Evolutionary conservation across 2,797 vertebrate species (phyloP).

Genomic region (Scomberomorus guttatus): DNA sequence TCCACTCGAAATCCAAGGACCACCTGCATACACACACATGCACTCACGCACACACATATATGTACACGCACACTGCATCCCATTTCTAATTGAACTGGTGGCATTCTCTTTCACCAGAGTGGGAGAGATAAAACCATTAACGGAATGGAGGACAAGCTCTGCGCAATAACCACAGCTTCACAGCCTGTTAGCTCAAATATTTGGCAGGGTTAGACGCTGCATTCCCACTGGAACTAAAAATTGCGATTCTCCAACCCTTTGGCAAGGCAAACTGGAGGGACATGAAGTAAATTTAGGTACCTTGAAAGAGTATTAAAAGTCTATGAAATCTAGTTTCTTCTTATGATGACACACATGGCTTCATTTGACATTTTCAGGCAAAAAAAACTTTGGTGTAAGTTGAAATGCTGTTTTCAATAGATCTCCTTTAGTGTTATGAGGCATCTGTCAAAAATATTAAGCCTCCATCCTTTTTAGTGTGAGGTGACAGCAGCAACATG

Average conservation of each 20-base stretch:
- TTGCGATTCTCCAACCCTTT: slow-evolving; percentile 39
- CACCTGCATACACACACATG: slow-evolving; percentile 18
- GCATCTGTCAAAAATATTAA: neutral
- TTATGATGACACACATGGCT: neutral
- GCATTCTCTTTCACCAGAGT: slow-evolving; percentile 65
- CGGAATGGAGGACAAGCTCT: slow-evolving; percentile 60
- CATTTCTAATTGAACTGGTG: slow-evolving; percentile 69
- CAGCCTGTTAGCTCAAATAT: slow-evolving; percentile 52
- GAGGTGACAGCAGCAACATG: neutral
- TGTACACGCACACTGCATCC: slow-evolving; percentile 17
- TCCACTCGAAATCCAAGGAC: slow-evolving; percentile 65
- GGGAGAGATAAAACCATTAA: slow-evolving; percentile 74
- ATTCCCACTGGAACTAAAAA: slow-evolving; percentile 23
- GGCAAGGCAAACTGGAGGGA: slow-evolving; percentile 23
- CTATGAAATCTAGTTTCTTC: neutral
- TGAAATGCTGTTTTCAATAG: slow-evolving; percentile 18
- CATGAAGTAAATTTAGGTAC: slow-evolving; percentile 29
- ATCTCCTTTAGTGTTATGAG: neutral
- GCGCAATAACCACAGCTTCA: slow-evolving; percentile 62
- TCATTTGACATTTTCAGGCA: slow-evolving; percentile 16
- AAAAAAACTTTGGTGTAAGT: neutral
- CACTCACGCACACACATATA: slow-evolving; percentile 8
- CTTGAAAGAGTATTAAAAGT: slow-evolving; percentile 3
- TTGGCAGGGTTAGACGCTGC: slow-evolving; percentile 28
- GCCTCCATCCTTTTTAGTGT: neutral